Percentiles rank a stretch among this genome's conserved stretches.
phyloP scores from a whole-genome alignment of 2,113 vertebrate species.

The Rhombomys opimus region DNA sequence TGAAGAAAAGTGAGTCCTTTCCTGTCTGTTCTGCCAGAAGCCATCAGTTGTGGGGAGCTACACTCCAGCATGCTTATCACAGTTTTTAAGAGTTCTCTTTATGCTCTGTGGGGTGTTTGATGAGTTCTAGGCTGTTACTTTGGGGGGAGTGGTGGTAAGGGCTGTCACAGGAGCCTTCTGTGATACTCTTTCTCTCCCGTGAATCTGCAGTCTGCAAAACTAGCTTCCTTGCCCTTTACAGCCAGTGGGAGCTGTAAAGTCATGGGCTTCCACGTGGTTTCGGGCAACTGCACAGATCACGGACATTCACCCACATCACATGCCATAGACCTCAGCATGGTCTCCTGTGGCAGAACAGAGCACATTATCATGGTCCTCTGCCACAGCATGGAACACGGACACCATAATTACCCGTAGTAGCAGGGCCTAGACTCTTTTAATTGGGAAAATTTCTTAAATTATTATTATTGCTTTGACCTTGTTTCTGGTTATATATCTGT shows the following conservation, averaged over 20 bases:
- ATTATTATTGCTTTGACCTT: background rate
- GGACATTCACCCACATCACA: background rate
- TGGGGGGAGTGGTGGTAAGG: no score
- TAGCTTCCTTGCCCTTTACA: background rate
- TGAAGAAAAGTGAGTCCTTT: background rate
- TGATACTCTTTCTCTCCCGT: background rate
- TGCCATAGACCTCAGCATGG: background rate
- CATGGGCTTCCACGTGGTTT: background rate
- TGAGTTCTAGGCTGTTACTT: background rate
- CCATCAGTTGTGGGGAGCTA: background rate
- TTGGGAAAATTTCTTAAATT: background rate
- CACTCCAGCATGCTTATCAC: background rate
- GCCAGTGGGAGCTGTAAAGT: background rate
- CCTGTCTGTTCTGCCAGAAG: background rate
- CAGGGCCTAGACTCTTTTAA: background rate
- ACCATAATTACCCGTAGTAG: background rate
- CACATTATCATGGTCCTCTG: background rate
- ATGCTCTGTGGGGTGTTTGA: background rate
- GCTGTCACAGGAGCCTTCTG: background rate
- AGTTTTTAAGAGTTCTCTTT: background rate
- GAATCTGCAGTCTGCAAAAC: background rate
- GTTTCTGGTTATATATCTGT: background rate
- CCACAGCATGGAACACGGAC: no score
- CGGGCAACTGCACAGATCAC: background rate
- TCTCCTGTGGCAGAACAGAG: background rate